phyloP scores from a whole-genome alignment of 2,888 invertebrate species.

The Zygaena filipendulae region DNA sequence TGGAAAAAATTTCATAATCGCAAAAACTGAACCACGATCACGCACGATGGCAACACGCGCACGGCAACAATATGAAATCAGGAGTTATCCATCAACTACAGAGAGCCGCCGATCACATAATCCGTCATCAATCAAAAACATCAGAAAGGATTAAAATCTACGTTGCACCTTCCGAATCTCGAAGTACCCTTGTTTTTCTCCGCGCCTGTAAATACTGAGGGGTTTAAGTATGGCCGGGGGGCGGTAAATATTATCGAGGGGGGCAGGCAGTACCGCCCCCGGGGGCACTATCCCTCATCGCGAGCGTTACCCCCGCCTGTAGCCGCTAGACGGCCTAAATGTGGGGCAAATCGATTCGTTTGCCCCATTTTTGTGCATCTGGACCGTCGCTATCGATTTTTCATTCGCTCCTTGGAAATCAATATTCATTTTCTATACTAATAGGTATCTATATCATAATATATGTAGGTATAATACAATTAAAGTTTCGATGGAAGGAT shows the following conservation, averaged over 20 bases:
- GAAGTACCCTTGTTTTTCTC: constrained; percentile 70
- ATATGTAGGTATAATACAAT: no score
- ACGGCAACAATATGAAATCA: constrained; percentile 38
- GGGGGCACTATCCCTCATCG: constrained; percentile 67
- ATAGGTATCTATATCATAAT: no score
- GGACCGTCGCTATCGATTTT: constrained; percentile 65
- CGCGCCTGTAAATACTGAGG: constrained; percentile 68
- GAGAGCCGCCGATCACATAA: constrained; percentile 56
- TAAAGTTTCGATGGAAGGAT: no score
- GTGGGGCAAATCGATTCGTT: constrained; percentile 65
- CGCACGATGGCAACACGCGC: constrained; percentile 25
- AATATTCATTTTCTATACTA: no score
- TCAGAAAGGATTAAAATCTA: constrained; percentile 69
- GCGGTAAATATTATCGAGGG: constrained; percentile 67
- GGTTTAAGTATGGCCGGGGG: constrained; percentile 68
- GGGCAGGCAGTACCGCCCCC: constrained; percentile 40
- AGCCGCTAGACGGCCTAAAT: constrained; percentile 63
- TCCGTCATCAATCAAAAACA: constrained; percentile 69
- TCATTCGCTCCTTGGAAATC: no score
- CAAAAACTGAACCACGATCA: constrained; percentile 30
- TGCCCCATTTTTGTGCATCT: constrained; percentile 68
- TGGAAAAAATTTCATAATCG: no score
- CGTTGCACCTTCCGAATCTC: constrained; percentile 67
- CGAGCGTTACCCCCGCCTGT: constrained; percentile 65
- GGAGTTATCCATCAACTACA: constrained; percentile 62